Evolutionary conservation across 2,888 invertebrate genomes (phyloP).

Genomic region (Dichetophora obliterata): DNA sequence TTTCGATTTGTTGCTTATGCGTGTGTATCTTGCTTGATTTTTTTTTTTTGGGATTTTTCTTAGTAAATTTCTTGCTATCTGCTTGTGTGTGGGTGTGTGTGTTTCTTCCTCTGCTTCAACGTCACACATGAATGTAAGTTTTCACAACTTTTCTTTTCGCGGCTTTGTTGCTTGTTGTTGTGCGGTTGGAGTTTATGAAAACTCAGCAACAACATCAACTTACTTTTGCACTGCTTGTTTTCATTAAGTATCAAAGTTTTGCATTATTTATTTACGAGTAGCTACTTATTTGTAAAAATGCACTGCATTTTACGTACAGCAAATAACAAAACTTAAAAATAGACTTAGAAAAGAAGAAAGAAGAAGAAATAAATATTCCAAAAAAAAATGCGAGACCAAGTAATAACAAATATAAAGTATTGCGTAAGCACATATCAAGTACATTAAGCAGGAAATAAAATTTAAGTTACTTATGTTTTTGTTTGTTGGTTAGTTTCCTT

Average conservation of each 20-base stretch:
- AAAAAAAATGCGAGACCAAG: too few relatives aligned
- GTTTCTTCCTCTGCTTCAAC: background rate
- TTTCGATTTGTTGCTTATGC: background rate
- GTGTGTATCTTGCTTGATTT: background rate
- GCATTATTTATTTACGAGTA: slow-evolving; percentile 4
- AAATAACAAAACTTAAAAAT: background rate
- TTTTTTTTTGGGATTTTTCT: background rate
- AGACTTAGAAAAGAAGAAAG: background rate
- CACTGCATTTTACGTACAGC: background rate
- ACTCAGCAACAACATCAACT: background rate
- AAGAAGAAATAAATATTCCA: background rate
- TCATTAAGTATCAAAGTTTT: slow-evolving; percentile 13
- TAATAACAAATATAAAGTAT: too few relatives aligned
- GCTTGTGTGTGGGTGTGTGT: background rate
- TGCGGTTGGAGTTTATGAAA: background rate
- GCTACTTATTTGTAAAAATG: background rate
- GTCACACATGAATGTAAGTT: background rate
- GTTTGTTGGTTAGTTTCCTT: too few relatives aligned
- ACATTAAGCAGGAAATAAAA: too few relatives aligned
- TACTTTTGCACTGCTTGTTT: background rate
- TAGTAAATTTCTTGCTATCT: background rate
- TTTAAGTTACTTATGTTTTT: too few relatives aligned
- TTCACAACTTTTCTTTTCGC: background rate
- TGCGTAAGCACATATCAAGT: too few relatives aligned
- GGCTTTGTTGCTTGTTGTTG: background rate